These are phyloP conservation scores for Lasiurus cinereus DNA, from an alignment of 2,113 vertebrate species.

Conservation along the genomic window DNA sequence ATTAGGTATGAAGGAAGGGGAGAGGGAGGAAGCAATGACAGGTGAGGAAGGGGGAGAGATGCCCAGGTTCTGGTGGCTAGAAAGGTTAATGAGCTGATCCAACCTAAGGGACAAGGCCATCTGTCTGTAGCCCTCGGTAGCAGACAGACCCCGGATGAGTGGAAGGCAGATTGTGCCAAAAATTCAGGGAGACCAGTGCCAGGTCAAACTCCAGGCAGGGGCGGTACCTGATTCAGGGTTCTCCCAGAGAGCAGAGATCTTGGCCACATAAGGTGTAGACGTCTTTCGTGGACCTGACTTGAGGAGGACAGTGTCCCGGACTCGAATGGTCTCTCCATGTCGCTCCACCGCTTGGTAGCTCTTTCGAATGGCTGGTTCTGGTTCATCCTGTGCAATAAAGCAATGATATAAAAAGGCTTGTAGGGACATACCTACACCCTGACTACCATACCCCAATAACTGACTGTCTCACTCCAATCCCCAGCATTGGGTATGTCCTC, in stretches of 20 bases:
- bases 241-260: constrained; percentile 98
- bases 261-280: constrained; percentile 97
- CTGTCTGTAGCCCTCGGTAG: not conserved
- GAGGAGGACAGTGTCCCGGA: constrained; percentile 96
- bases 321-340: constrained; percentile 94
- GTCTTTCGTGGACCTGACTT: constrained; percentile 98
- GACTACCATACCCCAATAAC: not conserved
- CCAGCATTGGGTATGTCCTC: not conserved
- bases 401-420: not conserved
- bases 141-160: not conserved
- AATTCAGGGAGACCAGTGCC: not conserved
- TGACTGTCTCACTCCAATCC: not conserved
- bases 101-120: not conserved
- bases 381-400: constrained; percentile 91
- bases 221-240: constrained; percentile 96
- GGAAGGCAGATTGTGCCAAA: not conserved
- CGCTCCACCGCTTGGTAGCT: constrained; percentile 97
- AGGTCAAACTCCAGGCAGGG: not conserved
- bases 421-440: not conserved
- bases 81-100: constrained; percentile 1
- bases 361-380: constrained; percentile 92
- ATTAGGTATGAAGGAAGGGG: not conserved
- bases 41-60: constrained; percentile 17
- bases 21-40: not conserved
- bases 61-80: not conserved